Evolutionary conservation across 1,140 invertebrate genomes (phyloP), one percentile per base, ranked within the genome.

Genomic region (Philotrypesis tridentata): DNA sequence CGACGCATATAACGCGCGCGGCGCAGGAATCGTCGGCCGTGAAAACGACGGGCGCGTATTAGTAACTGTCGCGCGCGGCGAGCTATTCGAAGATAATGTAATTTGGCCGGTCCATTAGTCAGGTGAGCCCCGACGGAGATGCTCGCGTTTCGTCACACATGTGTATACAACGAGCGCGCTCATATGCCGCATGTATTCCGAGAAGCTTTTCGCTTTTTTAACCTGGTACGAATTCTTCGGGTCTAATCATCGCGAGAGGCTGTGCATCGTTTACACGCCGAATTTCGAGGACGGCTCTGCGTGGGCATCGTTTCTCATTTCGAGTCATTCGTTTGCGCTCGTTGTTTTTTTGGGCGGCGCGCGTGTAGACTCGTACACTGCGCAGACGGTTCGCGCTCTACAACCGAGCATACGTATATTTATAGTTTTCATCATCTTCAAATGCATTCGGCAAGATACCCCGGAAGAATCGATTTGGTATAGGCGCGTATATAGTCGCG

Each of bases 61-160:
- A 82, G 67, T 77, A 82, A 82, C 80, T 82, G 80, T 82, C 79
- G 72, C 72, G 72, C 72, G 71, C 71, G 43, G 68, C 70, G 37
- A 83, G 74, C 82, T 82, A 84, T 85, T 87, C 77, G 83, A 72
- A 71, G 85, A 83, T 86, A 87, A 85, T 84, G 80, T 86, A 87
- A 84, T 84, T 84, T 87, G 84, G 82, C 29, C 67, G 85, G 78
- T 86, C 85, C 84, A 87, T 87, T 87, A 86, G 84, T 85, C 86
- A 86, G 83, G 82, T 83, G 48, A 70, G 27, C 1, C 40, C n/a
- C 61, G 37, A 23, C 33, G 40, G 12, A 25, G 25, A 67, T 65
- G 37, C 71, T 74, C 63, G 33, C 71, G 40, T 82, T 81, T 82
- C 73, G 55, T 82, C 74, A 77, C 68, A 73, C 33, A 48, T n/a